Evolutionary conservation across 1,140 invertebrate genomes (phyloP).

Genomic region (Drosophila carrolli): DNA sequence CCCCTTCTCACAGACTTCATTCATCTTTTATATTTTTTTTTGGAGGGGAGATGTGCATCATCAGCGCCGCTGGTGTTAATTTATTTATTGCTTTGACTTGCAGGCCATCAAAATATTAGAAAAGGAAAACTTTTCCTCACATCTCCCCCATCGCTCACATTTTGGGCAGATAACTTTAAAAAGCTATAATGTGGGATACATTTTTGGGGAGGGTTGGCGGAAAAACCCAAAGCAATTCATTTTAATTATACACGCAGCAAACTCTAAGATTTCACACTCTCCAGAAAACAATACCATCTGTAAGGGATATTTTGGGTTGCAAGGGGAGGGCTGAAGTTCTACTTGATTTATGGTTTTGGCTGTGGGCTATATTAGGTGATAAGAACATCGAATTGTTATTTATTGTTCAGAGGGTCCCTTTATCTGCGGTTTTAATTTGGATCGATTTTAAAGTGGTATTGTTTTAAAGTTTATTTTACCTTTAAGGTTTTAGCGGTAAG

Average conservation of each 20-base stretch:
- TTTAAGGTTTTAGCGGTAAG: background rate
- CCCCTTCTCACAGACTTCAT: constrained; percentile 46
- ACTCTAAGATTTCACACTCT: constrained; percentile 69
- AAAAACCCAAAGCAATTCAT: constrained; percentile 67
- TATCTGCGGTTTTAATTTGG: constrained; percentile 53
- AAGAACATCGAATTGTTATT: constrained; percentile 82
- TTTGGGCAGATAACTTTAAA: constrained; percentile 59
- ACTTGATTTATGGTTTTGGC: constrained; percentile 72
- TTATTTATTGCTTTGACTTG: constrained; percentile 74
- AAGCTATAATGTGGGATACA: constrained; percentile 56
- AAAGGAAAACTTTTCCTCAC: constrained; percentile 22
- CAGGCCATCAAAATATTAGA: constrained; percentile 68
- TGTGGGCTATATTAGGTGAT: constrained; percentile 65
- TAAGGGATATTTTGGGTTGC: constrained; percentile 7
- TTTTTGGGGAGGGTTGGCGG: constrained; percentile 7
- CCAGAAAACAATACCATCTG: constrained; percentile 41
- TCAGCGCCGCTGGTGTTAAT: constrained; percentile 53
- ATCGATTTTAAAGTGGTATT: constrained; percentile 54
- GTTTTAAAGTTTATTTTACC: constrained; percentile 38
- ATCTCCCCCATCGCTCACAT: background rate
- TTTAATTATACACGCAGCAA: constrained; percentile 77
- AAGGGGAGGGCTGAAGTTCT: constrained; percentile 40
- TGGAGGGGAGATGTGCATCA: constrained; percentile 19
- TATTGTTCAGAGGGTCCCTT: constrained; percentile 43
- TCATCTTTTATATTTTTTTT: constrained; percentile 26